Evolutionary conservation across 2,888 invertebrate species (phyloP).

Genomic region (Eupithecia insigniata): DNA sequence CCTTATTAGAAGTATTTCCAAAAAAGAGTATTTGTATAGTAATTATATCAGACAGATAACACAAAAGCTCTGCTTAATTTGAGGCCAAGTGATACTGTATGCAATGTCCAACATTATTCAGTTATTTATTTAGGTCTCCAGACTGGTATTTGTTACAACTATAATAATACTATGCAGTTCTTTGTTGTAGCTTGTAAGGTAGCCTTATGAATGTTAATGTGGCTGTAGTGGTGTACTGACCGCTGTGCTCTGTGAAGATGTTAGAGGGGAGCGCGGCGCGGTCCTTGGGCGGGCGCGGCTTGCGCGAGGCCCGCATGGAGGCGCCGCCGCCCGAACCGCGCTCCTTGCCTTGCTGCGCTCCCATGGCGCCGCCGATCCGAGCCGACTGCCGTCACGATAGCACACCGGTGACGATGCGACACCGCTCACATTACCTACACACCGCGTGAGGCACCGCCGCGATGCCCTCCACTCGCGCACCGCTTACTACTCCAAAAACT

Average conservation of each 20-base stretch:
- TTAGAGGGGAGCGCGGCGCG: conserved; percentile 93
- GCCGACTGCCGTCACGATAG: conserved; percentile 5
- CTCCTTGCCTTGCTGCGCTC: conserved; percentile 97
- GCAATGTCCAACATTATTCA: neutral
- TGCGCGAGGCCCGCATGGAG: conserved; percentile 89
- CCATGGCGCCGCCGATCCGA: conserved; percentile 84
- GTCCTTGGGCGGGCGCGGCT: conserved; percentile 91
- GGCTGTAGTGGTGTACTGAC: conserved; percentile 83
- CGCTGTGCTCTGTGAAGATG: conserved; percentile 97
- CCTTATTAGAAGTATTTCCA: neutral
- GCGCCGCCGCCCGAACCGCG: conserved; percentile 89
- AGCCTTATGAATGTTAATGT: neutral
- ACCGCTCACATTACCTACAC: conserved; percentile 19
- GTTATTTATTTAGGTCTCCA: neutral
- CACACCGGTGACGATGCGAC: conserved; percentile 16
- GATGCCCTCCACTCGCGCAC: conserved; percentile 2
- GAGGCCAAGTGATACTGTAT: neutral
- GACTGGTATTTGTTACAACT: neutral
- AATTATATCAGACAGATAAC: neutral
- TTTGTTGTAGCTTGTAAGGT: neutral
- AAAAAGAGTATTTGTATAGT: neutral
- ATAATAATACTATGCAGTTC: neutral
- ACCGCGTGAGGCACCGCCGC: conserved; percentile 5
- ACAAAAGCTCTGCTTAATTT: neutral
- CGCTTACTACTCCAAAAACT: neutral